Percentiles rank a stretch among this genome's conserved stretches.
Evolutionary conservation across 1,140 invertebrate genomes (phyloP).

Genomic region (Drosophila pandora): DNA sequence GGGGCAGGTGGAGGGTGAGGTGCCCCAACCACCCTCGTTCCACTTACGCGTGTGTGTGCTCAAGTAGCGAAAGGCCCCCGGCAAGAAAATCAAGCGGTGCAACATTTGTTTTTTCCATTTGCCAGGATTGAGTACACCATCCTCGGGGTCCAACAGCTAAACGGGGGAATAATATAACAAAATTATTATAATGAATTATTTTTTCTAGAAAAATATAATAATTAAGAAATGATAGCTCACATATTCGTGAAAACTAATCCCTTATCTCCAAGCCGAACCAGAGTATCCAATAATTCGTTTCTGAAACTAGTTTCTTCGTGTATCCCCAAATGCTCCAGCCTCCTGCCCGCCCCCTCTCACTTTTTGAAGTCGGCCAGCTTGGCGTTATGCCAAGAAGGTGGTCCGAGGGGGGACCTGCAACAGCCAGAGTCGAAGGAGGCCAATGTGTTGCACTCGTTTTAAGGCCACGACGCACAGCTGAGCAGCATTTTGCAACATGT

Average conservation of each 20-base stretch:
- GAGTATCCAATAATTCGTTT: not conserved
- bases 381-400: slow-evolving; percentile 59
- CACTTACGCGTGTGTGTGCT: slow-evolving; percentile 62
- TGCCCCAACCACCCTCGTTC: slow-evolving; percentile 15
- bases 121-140: not conserved
- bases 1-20: not conserved
- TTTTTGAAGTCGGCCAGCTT: slow-evolving; percentile 67
- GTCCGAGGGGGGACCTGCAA: not conserved
- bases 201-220: not conserved
- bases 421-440: slow-evolving; percentile 34
- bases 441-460: slow-evolving; percentile 78
- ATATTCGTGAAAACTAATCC: not conserved
- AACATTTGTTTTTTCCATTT: slow-evolving; percentile 59
- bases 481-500: slow-evolving; percentile 73
- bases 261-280: not conserved
- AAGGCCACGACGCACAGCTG: slow-evolving; percentile 69
- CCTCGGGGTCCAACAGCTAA: not conserved
- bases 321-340: slow-evolving; percentile 18
- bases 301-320: slow-evolving; percentile 11
- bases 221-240: not conserved
- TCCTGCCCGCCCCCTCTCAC: slow-evolving; percentile 13
- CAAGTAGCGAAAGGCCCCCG: slow-evolving; percentile 76
- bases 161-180: not conserved
- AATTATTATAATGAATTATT: not conserved
- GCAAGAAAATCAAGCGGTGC: slow-evolving; percentile 71